Evolutionary conservation across 1,140 invertebrate species (phyloP).

Genomic region (Drosophila punjabiensis): DNA sequence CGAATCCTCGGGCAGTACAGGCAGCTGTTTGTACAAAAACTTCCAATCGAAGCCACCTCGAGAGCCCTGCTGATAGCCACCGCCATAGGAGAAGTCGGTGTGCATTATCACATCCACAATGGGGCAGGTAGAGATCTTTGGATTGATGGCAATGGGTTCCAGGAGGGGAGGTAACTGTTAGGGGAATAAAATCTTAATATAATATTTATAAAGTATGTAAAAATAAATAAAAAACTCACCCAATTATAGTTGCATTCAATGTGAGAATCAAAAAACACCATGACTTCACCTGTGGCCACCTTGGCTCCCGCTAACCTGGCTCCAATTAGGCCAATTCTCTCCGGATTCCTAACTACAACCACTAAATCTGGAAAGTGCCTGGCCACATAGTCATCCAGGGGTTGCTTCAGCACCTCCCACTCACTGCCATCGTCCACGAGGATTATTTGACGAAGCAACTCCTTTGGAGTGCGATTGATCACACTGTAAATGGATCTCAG

Average conservation of each 20-base stretch:
- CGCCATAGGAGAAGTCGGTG: slow-evolving; percentile 91
- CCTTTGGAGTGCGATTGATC: slow-evolving; percentile 92
- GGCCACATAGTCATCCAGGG: slow-evolving; percentile 91
- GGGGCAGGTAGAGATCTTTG: slow-evolving; percentile 92
- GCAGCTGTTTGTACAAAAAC: slow-evolving; percentile 93
- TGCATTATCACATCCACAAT: slow-evolving; percentile 94
- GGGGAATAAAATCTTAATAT: neutral
- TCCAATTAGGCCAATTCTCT: slow-evolving; percentile 94
- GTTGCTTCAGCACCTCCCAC: slow-evolving; percentile 89
- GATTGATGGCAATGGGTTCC: slow-evolving; percentile 91
- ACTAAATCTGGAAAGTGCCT: slow-evolving; percentile 90
- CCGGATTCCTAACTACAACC: slow-evolving; percentile 89
- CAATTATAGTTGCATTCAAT: slow-evolving; percentile 95
- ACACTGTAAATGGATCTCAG: slow-evolving; percentile 94
- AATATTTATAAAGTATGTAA: neutral
- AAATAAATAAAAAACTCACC: slow-evolving; percentile 65
- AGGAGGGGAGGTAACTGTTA: slow-evolving; percentile 89
- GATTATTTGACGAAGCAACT: slow-evolving; percentile 95
- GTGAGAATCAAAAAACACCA: slow-evolving; percentile 97
- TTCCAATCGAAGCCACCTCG: slow-evolving; percentile 95
- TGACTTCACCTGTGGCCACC: slow-evolving; percentile 92
- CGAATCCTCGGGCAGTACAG: slow-evolving; percentile 90
- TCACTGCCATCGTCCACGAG: slow-evolving; percentile 97
- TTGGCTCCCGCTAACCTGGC: slow-evolving; percentile 95
- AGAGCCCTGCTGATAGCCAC: slow-evolving; percentile 91